phyloP scores from a whole-genome alignment of 1,140 invertebrate genomes.

The Oryzaephilus surinamensis region DNA sequence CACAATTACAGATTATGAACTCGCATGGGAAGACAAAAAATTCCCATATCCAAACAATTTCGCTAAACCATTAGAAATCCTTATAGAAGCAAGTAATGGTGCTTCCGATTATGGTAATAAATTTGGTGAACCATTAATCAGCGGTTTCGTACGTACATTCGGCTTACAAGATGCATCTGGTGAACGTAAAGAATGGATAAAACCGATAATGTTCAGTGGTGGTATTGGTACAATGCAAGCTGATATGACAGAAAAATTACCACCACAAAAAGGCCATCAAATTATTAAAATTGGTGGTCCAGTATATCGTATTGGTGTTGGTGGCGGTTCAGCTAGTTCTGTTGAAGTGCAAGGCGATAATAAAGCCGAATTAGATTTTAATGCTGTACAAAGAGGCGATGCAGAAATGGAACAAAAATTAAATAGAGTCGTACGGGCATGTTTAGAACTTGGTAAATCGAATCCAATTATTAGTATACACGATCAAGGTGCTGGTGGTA shows the following conservation, averaged over 20 bases:
- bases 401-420: constrained; percentile 98
- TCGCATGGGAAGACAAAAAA: constrained; percentile 78
- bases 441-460: constrained; percentile 64
- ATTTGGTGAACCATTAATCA: constrained; percentile 92
- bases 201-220: constrained; percentile 98
- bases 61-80: constrained; percentile 75
- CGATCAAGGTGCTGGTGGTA: constrained; percentile 95
- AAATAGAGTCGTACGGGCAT: constrained; percentile 86
- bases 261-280: constrained; percentile 66
- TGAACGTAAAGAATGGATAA: constrained; percentile 84
- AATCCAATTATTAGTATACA: constrained; percentile 95
- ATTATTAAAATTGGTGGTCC: constrained; percentile 94
- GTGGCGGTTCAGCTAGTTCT: constrained; percentile 92
- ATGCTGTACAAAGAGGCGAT: constrained; percentile 92
- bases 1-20: constrained; percentile 50
- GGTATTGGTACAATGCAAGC: constrained; percentile 85
- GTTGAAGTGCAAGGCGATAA: constrained; percentile 87
- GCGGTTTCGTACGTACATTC: constrained; percentile 86
- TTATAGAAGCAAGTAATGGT: constrained; percentile 93
- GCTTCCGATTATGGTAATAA: constrained; percentile 99
- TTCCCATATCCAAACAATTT: constrained; percentile 80
- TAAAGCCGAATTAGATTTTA: constrained; percentile 81
- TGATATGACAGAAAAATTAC: constrained; percentile 62
- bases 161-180: constrained; percentile 57
- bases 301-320: constrained; percentile 93